Evolutionary conservation across 2,113 vertebrate species (phyloP).

Genomic region (Tychaedon coryphoeus): DNA sequence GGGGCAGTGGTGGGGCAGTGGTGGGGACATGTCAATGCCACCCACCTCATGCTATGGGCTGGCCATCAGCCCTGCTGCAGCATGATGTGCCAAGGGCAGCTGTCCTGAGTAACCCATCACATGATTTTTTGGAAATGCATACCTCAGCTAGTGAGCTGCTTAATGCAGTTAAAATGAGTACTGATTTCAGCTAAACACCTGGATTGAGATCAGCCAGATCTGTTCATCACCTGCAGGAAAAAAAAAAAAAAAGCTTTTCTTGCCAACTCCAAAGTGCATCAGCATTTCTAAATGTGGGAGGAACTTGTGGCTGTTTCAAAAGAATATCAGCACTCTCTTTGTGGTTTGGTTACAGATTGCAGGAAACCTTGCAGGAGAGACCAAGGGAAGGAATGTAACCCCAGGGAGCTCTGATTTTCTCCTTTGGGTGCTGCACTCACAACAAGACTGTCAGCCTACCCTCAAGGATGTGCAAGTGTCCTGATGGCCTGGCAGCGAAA

Average conservation of each 20-base stretch:
- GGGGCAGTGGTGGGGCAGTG: not conserved
- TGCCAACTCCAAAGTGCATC: not conserved
- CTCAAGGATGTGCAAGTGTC: not conserved
- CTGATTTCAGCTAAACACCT: not conserved
- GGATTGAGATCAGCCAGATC: not conserved
- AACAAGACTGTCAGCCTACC: not conserved
- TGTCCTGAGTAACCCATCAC: not conserved
- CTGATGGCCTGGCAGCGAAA: not conserved
- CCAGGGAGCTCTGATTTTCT: not conserved
- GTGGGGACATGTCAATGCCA: not conserved
- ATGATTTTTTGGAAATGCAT: not conserved
- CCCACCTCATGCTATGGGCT: fast-evolving
- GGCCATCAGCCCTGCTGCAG: not conserved
- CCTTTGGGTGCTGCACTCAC: not conserved
- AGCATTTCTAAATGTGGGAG: not conserved
- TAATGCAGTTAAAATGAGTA: not conserved
- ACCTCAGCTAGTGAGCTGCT: not conserved
- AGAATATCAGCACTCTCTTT: not conserved
- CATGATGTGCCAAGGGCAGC: not conserved
- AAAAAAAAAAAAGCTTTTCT: not conserved
- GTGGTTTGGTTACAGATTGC: not conserved
- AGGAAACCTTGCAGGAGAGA: not conserved
- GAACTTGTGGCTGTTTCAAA: not conserved
- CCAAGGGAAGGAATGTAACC: not conserved
- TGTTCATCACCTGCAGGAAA: not conserved